Percentiles rank a stretch among this genome's conserved stretches.
These are phyloP conservation scores for Teleogryllus occipitalis DNA, from an alignment of 1,140 invertebrate genomes.

Conservation along the genomic window DNA sequence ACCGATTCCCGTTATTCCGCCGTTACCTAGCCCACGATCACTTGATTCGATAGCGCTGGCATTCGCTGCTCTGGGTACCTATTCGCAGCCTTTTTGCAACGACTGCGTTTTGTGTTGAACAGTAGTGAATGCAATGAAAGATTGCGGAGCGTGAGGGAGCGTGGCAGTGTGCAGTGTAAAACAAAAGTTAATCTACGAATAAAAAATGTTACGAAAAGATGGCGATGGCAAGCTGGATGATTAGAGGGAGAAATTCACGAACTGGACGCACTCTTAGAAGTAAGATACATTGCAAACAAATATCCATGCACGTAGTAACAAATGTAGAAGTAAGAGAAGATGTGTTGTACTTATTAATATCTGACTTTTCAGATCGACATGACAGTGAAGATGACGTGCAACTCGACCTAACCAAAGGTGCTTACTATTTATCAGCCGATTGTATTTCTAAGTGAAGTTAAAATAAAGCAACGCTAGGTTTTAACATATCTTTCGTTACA, in stretches of 20 bases:
- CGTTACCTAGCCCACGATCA: too few species aligned
- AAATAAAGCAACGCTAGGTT: neutral
- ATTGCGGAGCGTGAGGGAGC: neutral
- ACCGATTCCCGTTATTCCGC: too few species aligned
- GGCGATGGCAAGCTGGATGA: slow-evolving; percentile 24
- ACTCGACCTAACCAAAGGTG: slow-evolving; percentile 23
- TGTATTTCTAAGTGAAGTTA: neutral
- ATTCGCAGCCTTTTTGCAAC: too few species aligned
- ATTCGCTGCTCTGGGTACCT: too few species aligned
- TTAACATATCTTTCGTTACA: slow-evolving; percentile 8
- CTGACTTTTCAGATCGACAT: slow-evolving; percentile 18
- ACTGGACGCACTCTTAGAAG: slow-evolving; percentile 21
- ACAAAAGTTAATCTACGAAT: slow-evolving; percentile 9
- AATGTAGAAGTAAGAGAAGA: neutral
- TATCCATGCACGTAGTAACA: too few species aligned
- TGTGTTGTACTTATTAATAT: neutral
- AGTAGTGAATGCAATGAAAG: neutral
- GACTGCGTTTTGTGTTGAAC: too few species aligned
- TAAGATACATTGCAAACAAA: slow-evolving; percentile 11
- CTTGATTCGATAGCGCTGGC: too few species aligned
- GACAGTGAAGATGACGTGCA: slow-evolving; percentile 24
- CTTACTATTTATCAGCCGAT: neutral
- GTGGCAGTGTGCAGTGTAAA: neutral
- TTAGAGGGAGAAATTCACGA: slow-evolving; percentile 16
- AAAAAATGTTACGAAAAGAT: slow-evolving; percentile 13